Percentiles rank a stretch among this genome's conserved stretches.
Evolutionary conservation across 2,797 vertebrate genomes (phyloP).

Genomic region (Liasis olivaceus): DNA sequence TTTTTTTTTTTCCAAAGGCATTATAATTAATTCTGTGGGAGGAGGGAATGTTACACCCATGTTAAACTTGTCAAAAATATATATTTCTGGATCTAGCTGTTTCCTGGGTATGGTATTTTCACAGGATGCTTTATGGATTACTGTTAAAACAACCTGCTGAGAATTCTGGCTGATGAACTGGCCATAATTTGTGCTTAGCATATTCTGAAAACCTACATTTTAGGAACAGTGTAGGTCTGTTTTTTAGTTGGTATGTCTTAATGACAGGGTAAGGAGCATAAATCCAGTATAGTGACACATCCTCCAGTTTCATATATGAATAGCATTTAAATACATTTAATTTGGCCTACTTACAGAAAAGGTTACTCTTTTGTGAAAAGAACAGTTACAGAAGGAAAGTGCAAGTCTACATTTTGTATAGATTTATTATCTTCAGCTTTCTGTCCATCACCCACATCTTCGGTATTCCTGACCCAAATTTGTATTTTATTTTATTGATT

Average conservation of each 20-base stretch:
- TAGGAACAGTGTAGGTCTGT: background rate
- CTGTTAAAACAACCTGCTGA: background rate
- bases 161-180: background rate
- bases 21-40: slow-evolving; percentile 42
- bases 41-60: slow-evolving; percentile 37
- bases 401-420: background rate
- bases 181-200: background rate
- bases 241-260: background rate
- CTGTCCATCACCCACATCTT: background rate
- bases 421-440: background rate
- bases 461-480: background rate
- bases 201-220: background rate
- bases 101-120: slow-evolving; percentile 19
- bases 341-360: background rate
- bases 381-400: background rate
- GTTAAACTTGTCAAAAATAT: slow-evolving; percentile 35
- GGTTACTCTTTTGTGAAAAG: background rate
- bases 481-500: background rate
- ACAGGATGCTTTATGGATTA: slow-evolving; percentile 31
- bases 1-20: slow-evolving; percentile 43
- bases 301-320: background rate
- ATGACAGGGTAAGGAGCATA: background rate
- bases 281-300: background rate
- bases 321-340: slow-evolving; percentile 12
- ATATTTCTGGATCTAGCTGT: slow-evolving; percentile 44